Conservation (phyloP, 2,888 invertebrate species). For the Hirudinaria manillensis region DNA sequence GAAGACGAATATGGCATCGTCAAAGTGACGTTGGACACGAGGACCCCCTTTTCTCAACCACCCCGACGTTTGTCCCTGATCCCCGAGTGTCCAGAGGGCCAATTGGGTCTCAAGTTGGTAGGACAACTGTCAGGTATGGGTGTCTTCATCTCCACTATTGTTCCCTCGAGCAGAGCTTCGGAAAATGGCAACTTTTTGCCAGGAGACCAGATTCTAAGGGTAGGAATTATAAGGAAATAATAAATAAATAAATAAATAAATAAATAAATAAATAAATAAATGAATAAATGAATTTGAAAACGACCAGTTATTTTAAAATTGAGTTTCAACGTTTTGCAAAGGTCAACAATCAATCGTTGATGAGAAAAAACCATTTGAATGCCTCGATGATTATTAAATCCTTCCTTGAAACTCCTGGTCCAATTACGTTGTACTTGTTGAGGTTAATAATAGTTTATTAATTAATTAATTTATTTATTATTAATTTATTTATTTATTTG, state of each 20-base stretch:
- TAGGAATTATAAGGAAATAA: slow-evolving; percentile 48
- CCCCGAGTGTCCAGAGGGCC: not conserved
- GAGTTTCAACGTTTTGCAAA: no score
- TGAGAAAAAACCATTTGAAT: slow-evolving; percentile 77
- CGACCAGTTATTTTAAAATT: no score
- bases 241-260: no score
- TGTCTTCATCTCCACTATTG: slow-evolving; percentile 89
- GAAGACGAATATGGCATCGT: slow-evolving; percentile 64
- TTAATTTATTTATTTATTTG: no score
- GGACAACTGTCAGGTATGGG: slow-evolving; percentile 92
- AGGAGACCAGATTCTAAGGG: slow-evolving; percentile 92
- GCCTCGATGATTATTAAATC: slow-evolving; percentile 92
- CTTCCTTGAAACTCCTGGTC: slow-evolving; percentile 64
- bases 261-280: no score
- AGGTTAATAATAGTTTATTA: slow-evolving; percentile 60
- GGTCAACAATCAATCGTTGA: slow-evolving; percentile 16
- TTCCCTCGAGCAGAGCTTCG: slow-evolving; percentile 76
- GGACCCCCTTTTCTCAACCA: not conserved
- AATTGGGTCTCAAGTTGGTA: slow-evolving; percentile 82
- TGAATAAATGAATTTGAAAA: no score
- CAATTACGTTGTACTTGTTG: slow-evolving; percentile 76
- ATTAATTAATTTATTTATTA: not conserved
- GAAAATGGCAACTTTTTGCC: slow-evolving; percentile 68
- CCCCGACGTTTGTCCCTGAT: not conserved
- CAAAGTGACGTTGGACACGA: slow-evolving; percentile 63